Percentiles rank a stretch among this genome's conserved stretches.
Evolutionary conservation across 2,797 vertebrate species (phyloP).

Genomic region (Sciaenops ocellatus): DNA sequence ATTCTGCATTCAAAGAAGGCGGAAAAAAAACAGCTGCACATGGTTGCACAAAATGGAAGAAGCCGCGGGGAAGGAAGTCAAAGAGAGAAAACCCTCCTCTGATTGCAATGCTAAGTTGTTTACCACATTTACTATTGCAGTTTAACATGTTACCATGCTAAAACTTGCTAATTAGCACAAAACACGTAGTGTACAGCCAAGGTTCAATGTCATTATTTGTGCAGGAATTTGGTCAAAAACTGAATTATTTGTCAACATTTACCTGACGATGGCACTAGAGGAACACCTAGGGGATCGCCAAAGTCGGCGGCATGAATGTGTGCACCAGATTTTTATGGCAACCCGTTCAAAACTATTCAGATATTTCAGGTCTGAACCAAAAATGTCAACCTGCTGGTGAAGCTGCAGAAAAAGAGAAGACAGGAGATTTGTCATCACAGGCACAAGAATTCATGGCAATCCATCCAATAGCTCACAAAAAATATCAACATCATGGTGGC

Average conservation of each 20-base stretch:
- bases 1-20: not conserved
- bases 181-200: not conserved
- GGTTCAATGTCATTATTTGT: not conserved
- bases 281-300: not conserved
- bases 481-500: not conserved
- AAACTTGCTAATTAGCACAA: no score
- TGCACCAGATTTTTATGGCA: not conserved
- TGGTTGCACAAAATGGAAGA: not conserved
- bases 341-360: conserved; percentile 2
- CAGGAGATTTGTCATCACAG: not conserved
- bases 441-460: not conserved
- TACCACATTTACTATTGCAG: not conserved
- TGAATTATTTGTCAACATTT: not conserved
- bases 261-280: not conserved
- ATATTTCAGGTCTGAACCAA: conserved; percentile 10
- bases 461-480: not conserved
- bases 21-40: not conserved
- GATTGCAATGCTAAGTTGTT: not conserved
- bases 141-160: not conserved
- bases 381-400: conserved; percentile 2
- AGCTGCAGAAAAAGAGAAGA: not conserved
- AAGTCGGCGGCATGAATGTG: no score
- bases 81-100: not conserved
- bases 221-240: not conserved
- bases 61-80: not conserved